Base-by-base conservation (phyloP, 2,797 vertebrate species). In the Chelonia mydas region DNA sequence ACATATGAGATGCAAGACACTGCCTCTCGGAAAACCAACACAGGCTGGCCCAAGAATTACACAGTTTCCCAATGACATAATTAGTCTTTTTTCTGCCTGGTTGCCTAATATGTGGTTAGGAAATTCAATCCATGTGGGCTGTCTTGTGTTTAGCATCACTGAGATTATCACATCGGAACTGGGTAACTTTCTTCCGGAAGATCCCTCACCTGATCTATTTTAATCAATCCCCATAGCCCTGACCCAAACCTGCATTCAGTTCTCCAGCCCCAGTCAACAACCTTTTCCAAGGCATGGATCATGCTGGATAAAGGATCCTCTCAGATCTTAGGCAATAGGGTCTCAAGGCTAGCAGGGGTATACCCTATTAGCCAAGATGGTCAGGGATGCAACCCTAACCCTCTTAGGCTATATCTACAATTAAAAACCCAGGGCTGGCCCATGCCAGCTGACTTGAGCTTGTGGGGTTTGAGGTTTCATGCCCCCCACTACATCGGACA, bases 1-100 rank as follows among this genome's bases (percentile, higher is more conserved):
- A 92, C n/a, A 19, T 53, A 78, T 65, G 80, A 97, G 54, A 94
- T 92, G 94, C 83, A 96, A 92, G 97, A 95, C 78, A 86, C 47
- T n/a, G 25, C 89, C 81, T 93, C 74, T 93, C 79, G 57, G 91
- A 93, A 96, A 96, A 74, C 76, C 86, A 87, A 92, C 76, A 83
- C 21, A 76, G 77, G 49, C 76, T 94, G 81, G 49, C 81, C 83
- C 93, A 97, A 92, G 74, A 94, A 90, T 87, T 84, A 84, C 91
- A 86, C 84, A 95, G 79, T 31, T 47, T 94, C 16, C 68, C 47
- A 81, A 51, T 94, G 94, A 94, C 3, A 25, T 96, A 95, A 91
- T 94, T 91, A n/a, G 83, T 49, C 28, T 91, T 31, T 96, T 95
- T 94, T 33, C 57, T 84, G 79, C 77, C 45, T 79, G 76, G 31